Base-by-base conservation (phyloP, 1,140 invertebrate genomes). In the Trichonephila inaurata region DNA sequence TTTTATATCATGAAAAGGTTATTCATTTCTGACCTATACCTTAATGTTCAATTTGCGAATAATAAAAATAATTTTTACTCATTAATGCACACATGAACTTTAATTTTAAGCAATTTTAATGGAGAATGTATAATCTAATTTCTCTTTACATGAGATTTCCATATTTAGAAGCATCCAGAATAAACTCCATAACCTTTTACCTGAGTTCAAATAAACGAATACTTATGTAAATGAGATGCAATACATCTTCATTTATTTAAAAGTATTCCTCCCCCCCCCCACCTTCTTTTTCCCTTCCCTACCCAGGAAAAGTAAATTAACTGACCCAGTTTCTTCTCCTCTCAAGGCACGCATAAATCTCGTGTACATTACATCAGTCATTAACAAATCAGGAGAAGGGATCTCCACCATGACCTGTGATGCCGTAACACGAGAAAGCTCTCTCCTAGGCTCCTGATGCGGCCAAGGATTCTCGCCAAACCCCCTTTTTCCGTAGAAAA, bases 361-460 rank as follows among this genome's bases (percentile, higher is more conserved):
- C 82, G 82, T 24, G 51, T 58, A 44, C 82, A 83, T 83, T 83
- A 83, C 82, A 83, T 83, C 82, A 83, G 82, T 83, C 82, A 83
- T 83, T 83, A 83, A 83, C 82, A 83, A 83, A 83, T 83, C 82
- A 83, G 82, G 82, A 83, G 82, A 18, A 83, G 12, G 44, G 82
- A 83, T 83, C 82, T 83, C 44, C 40, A 51, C 82, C 24, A 19
- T 60, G 82, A 83, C 40, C 51, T 51, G 44, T 58, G 82, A 58
- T 58, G 82, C 82, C 51, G 82, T 83, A 83, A 83, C 82, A 83
- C 51, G 82, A 24, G 82, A 83, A 83, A 83, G 82, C 82, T 83
- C 44, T 83, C 82, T 60, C 72, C 72, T 51, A 51, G 51, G 51
- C 51, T 51, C 51, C 51, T 51, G 51, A 51, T 51, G 51, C 51